Percentiles rank a stretch among this genome's conserved stretches.
phyloP scores from a whole-genome alignment of 2,888 invertebrate genomes.

The Linnaemya tessellans region DNA sequence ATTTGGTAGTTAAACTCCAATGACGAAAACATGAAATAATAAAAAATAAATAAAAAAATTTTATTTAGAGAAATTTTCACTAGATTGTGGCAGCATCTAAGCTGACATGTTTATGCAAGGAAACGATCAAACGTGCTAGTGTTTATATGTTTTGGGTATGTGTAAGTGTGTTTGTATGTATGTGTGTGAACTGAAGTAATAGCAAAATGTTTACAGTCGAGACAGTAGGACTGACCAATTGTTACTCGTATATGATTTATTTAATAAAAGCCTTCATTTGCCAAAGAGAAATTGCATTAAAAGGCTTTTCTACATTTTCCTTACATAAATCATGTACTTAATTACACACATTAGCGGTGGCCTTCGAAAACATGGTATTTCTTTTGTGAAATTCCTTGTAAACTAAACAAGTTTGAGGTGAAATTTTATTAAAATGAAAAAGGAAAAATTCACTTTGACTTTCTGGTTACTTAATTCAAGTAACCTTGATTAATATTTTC shows the following conservation, averaged over 20 bases:
- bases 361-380: background rate
- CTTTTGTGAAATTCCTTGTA: background rate
- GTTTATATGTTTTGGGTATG: too few relatives aligned
- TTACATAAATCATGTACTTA: conserved; percentile 13
- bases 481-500: conserved; percentile 56
- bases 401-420: background rate
- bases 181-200: background rate
- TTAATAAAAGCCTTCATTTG: background rate
- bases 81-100: background rate
- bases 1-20: conserved; percentile 24
- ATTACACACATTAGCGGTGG: conserved; percentile 9
- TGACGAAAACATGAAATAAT: background rate
- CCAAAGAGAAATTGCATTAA: background rate
- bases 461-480: conserved; percentile 52
- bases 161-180: background rate
- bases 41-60: background rate
- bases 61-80: conserved; percentile 24
- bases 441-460: conserved; percentile 48
- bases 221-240: too few relatives aligned
- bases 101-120: conserved; percentile 4
- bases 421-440: background rate
- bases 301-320: background rate
- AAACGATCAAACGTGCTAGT: background rate
- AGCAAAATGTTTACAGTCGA: background rate
- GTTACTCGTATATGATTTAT: too few relatives aligned